A percentile compares a stretch with the other conserved stretches of the same genome.
Conservation (phyloP, 2,797 vertebrate species). For the Chlorospingus semifuscus region DNA sequence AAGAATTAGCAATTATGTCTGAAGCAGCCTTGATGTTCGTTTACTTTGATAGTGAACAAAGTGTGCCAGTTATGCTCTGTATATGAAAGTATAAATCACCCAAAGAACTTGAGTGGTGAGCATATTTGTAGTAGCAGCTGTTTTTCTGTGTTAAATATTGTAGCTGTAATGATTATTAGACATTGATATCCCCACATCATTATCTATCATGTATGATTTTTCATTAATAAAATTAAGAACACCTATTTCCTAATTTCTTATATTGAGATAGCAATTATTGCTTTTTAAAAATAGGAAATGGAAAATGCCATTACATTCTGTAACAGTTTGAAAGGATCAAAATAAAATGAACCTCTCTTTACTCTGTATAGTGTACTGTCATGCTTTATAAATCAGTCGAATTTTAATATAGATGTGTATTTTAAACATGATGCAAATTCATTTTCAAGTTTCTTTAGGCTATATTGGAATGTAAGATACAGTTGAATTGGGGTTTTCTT, state of each 20-base stretch:
- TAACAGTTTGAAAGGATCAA: neutral
- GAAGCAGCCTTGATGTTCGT: neutral
- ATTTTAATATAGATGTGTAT: neutral
- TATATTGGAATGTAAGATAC: neutral
- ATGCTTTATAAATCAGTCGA: neutral
- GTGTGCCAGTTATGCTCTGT: neutral
- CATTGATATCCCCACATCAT: neutral
- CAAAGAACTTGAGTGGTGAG: neutral
- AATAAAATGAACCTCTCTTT: neutral
- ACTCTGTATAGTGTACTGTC: neutral
- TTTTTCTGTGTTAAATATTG: neutral
- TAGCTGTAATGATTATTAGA: neutral
- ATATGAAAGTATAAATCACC: neutral
- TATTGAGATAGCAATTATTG: neutral
- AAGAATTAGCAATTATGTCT: neutral
- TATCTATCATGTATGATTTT: neutral
- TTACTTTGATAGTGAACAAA: neutral
- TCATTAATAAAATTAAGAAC: neutral
- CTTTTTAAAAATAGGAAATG: neutral
- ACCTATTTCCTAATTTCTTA: rapidly evolving
- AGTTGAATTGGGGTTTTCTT: neutral
- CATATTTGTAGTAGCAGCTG: neutral
- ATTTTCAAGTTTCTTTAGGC: neutral
- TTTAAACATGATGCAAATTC: neutral
- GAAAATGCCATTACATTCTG: neutral